Conservation (phyloP, 1,140 invertebrate genomes). For the Physella acuta region DNA sequence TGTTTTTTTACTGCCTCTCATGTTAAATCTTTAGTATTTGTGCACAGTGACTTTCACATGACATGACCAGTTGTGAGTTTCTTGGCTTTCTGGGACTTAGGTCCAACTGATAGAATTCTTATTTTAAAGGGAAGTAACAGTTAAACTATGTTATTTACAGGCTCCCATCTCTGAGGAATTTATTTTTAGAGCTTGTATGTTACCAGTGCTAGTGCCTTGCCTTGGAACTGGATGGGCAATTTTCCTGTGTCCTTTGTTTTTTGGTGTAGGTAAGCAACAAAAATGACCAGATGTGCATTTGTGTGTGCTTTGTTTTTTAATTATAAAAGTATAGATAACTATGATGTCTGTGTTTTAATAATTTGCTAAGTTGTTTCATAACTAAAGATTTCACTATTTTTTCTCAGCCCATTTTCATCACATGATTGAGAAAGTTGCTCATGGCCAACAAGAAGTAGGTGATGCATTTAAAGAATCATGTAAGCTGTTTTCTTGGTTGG, state of each 20-base stretch:
- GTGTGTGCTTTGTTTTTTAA: not conserved
- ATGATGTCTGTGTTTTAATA: not conserved
- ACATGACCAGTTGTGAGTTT: too few species aligned
- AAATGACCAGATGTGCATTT: too few species aligned
- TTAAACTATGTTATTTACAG: conserved; percentile 47
- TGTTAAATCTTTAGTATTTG: too few species aligned
- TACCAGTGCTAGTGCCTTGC: conserved; percentile 83
- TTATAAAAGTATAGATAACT: not conserved
- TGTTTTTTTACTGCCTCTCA: too few species aligned
- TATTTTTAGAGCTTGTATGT: conserved; percentile 91
- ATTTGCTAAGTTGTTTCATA: not conserved
- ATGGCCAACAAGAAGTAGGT: conserved; percentile 49
- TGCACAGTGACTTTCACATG: too few species aligned
- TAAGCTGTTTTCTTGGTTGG: conserved; percentile 37
- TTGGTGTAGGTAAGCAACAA: conserved; percentile 79
- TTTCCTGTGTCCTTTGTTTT: conserved; percentile 86
- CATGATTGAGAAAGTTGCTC: conserved; percentile 76
- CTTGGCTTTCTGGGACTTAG: too few species aligned
- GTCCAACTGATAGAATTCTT: too few species aligned
- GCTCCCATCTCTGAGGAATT: conserved; percentile 93
- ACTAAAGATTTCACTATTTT: too few species aligned
- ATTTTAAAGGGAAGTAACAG: too few species aligned
- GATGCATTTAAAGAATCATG: conserved; percentile 55
- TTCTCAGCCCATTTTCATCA: conserved; percentile 87
- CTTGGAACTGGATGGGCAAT: conserved; percentile 75